Evolutionary conservation across 2,888 invertebrate genomes (phyloP).

Genomic region (Caenorhabditis sp.): DNA sequence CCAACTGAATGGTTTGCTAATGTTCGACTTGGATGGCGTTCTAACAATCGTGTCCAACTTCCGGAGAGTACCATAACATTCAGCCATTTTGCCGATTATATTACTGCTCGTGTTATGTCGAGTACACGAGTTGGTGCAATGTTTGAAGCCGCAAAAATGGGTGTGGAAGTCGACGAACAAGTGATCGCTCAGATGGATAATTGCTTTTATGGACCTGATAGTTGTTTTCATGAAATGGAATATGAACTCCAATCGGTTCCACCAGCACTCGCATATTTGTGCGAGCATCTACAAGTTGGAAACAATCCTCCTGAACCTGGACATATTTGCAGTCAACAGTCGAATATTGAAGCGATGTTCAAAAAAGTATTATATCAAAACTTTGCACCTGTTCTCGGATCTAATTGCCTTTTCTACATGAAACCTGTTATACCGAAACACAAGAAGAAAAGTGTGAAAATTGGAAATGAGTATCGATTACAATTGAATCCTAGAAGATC

Average conservation of each 20-base stretch:
- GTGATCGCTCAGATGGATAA: conserved; percentile 18
- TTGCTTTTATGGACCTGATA: conserved; percentile 1
- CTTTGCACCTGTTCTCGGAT: conserved; percentile 28
- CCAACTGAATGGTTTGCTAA: conserved; percentile 19
- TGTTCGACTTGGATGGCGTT: conserved; percentile 26
- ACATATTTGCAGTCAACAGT: conserved; percentile 26
- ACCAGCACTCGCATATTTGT: conserved; percentile 30
- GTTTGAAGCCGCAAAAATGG: conserved; percentile 27
- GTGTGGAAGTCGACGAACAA: conserved; percentile 21
- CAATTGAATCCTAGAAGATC: neutral
- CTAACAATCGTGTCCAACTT: conserved; percentile 22
- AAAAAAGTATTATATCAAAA: conserved; percentile 22
- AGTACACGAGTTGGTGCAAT: conserved; percentile 22
- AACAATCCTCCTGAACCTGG: neutral
- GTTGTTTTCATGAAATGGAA: conserved; percentile 20
- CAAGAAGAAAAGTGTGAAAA: conserved; percentile 3
- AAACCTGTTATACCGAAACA: conserved; percentile 3
- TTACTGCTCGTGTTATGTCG: conserved; percentile 19
- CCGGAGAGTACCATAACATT: conserved; percentile 20
- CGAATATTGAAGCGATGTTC: conserved; percentile 42
- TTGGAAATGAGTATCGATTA: neutral
- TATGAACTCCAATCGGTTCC: conserved; percentile 36
- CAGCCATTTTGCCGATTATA: conserved; percentile 8
- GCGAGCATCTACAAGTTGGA: conserved; percentile 29
- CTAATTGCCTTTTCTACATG: conserved; percentile 34